Evolutionary conservation across 1,140 invertebrate genomes (phyloP).

Genomic region (Cardiocondyla obscurior): DNA sequence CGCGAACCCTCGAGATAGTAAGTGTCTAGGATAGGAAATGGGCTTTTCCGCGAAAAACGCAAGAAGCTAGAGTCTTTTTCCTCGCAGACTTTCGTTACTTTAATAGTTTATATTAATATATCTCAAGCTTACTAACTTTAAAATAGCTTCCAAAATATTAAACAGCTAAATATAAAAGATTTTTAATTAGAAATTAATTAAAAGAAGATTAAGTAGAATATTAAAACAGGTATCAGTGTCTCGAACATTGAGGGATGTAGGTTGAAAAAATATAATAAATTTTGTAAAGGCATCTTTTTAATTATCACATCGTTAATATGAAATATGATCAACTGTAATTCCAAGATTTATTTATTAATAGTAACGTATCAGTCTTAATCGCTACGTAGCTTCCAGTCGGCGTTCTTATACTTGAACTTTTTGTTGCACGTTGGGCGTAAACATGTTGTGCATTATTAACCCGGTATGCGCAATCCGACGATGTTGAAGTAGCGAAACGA

Average conservation of each 20-base stretch:
- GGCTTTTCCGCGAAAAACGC: slow-evolving; percentile 26
- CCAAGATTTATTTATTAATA: neutral
- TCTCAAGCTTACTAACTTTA: neutral
- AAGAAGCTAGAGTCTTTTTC: neutral
- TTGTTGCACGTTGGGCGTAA: neutral
- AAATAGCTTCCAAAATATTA: neutral
- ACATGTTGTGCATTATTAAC: slow-evolving; percentile 35
- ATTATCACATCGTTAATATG: neutral
- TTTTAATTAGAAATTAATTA: neutral
- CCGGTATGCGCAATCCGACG: slow-evolving; percentile 12
- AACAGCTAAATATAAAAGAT: neutral
- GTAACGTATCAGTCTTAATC: neutral
- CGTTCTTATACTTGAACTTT: neutral
- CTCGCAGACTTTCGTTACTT: neutral
- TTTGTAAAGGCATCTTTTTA: neutral
- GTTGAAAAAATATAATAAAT: neutral
- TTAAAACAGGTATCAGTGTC: too few species aligned
- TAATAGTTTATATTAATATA: slow-evolving; percentile 19
- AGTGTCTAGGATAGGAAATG: slow-evolving; percentile 40
- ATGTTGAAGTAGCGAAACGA: slow-evolving; percentile 29
- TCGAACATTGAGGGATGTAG: neutral
- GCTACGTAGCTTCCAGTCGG: neutral
- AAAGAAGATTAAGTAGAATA: too few species aligned
- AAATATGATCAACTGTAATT: neutral
- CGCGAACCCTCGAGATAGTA: slow-evolving; percentile 44